Percentiles rank a stretch among this genome's conserved stretches.
phyloP scores from a whole-genome alignment of 2,797 vertebrate genomes.

The Acomys russatus region DNA sequence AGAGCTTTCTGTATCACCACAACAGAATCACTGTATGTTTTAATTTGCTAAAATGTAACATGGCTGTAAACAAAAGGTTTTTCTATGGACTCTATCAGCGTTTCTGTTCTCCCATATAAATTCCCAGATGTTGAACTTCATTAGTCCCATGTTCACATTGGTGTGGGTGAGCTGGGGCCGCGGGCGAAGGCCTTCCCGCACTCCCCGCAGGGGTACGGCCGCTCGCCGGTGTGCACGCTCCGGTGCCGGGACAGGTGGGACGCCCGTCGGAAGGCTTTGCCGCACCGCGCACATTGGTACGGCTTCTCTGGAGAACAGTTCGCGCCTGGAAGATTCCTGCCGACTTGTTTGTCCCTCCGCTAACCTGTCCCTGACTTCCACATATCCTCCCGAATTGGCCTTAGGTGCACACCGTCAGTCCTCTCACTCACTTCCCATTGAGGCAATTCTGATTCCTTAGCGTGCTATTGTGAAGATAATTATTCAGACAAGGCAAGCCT shows the following conservation, averaged over 20 bases:
- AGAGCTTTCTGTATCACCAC: constrained; percentile 31
- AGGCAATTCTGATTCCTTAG: constrained; percentile 62
- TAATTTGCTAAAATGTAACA: constrained; percentile 45
- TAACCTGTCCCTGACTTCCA: constrained; percentile 65
- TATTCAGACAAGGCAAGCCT: constrained; percentile 75
- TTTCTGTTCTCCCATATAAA: constrained; percentile 44
- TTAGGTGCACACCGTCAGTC: constrained; percentile 59
- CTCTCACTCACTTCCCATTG: constrained; percentile 67
- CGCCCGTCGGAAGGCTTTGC: constrained; percentile 84
- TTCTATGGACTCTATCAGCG: constrained; percentile 50
- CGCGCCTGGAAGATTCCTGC: constrained; percentile 69
- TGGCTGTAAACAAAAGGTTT: constrained; percentile 47
- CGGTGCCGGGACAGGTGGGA: constrained; percentile 85
- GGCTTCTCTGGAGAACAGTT: constrained; percentile 82
- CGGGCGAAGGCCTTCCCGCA: constrained; percentile 85
- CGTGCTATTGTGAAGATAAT: constrained; percentile 64
- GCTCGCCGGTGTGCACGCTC: constrained; percentile 86
- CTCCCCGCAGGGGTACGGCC: constrained; percentile 83
- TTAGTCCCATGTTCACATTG: constrained; percentile 50
- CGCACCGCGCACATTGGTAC: constrained; percentile 84
- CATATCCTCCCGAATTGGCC: constrained; percentile 60
- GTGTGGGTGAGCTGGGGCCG: constrained; percentile 79
- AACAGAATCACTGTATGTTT: constrained; percentile 26
- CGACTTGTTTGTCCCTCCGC: constrained; percentile 63
- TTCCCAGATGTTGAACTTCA: constrained; percentile 57